phyloP scores from a whole-genome alignment of 2,888 invertebrate genomes.

The Aproaerema taeniolella region DNA sequence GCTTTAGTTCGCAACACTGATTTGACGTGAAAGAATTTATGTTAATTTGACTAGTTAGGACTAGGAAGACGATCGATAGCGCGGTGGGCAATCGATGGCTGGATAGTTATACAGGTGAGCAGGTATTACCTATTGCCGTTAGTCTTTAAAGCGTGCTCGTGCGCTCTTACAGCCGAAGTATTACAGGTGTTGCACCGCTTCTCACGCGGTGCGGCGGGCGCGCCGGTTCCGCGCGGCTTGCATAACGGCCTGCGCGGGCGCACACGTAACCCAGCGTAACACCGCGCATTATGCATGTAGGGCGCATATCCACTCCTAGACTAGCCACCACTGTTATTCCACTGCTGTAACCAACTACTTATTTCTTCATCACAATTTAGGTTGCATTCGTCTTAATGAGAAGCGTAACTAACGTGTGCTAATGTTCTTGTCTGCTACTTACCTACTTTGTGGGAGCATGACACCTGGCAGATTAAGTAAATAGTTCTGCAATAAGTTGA shows the following conservation, averaged over 20 bases:
- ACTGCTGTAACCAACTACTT: constrained; percentile 10
- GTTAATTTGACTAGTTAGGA: neutral
- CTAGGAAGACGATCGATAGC: neutral
- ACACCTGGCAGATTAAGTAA: constrained; percentile 10
- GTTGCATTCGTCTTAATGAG: constrained; percentile 6
- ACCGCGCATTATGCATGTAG: constrained; percentile 64
- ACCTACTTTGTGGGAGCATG: constrained; percentile 12
- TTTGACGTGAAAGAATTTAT: neutral
- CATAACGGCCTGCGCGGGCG: constrained; percentile 50
- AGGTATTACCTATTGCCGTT: constrained; percentile 34
- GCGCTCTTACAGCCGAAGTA: constrained; percentile 28
- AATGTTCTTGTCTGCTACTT: constrained; percentile 1
- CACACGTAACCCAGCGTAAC: constrained; percentile 67
- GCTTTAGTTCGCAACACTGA: constrained; percentile 9
- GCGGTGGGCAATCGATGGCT: neutral
- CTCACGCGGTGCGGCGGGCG: constrained; percentile 39
- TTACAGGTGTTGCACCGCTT: constrained; percentile 58
- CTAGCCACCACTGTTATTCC: constrained; percentile 13
- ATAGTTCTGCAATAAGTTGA: constrained; percentile 14
- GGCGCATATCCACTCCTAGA: constrained; percentile 39
- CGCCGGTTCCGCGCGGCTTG: constrained; percentile 56
- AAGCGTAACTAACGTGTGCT: constrained; percentile 1
- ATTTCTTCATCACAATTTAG: constrained; percentile 14
- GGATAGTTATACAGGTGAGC: constrained; percentile 9
- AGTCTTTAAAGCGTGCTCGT: constrained; percentile 38